Conservation (phyloP, 2,888 invertebrate species). For the Chelonus formosanus region DNA sequence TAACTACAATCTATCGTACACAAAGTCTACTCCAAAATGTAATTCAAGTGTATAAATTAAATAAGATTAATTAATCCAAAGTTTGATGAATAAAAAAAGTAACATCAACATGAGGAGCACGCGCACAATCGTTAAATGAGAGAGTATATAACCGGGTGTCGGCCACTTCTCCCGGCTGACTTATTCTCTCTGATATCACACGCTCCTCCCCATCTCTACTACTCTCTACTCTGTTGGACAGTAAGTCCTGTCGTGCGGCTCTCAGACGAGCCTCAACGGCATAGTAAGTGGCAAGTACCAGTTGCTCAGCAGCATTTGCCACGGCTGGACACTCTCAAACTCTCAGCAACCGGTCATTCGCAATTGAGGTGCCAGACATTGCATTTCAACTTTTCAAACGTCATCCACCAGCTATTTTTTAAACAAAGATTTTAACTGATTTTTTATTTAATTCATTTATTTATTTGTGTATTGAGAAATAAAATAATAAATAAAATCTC, state of each 20-base stretch:
- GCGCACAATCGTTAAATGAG: conserved; percentile 4
- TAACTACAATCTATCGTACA: no score
- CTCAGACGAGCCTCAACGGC: conserved; percentile 34
- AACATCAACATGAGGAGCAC: background rate
- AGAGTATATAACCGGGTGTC: conserved; percentile 15
- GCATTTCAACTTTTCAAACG: conserved; percentile 3
- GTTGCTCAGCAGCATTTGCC: conserved; percentile 61
- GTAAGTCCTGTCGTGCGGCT: conserved; percentile 20
- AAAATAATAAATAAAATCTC: no score
- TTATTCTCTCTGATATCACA: conserved; percentile 32
- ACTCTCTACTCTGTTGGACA: conserved; percentile 24
- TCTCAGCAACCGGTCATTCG: background rate
- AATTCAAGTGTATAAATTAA: no score
- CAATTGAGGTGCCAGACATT: conserved; percentile 1
- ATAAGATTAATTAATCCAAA: background rate
- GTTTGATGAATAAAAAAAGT: background rate
- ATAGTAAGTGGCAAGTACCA: conserved; percentile 52
- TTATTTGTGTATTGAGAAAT: no score
- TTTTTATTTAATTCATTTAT: no score
- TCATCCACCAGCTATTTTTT: no score
- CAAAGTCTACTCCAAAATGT: no score
- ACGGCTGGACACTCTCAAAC: conserved; percentile 50
- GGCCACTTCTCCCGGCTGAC: conserved; percentile 17
- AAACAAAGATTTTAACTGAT: no score
- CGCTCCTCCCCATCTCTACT: conserved; percentile 16